phyloP scores from a whole-genome alignment of 2,113 vertebrate species.

The Cottus gobio region DNA sequence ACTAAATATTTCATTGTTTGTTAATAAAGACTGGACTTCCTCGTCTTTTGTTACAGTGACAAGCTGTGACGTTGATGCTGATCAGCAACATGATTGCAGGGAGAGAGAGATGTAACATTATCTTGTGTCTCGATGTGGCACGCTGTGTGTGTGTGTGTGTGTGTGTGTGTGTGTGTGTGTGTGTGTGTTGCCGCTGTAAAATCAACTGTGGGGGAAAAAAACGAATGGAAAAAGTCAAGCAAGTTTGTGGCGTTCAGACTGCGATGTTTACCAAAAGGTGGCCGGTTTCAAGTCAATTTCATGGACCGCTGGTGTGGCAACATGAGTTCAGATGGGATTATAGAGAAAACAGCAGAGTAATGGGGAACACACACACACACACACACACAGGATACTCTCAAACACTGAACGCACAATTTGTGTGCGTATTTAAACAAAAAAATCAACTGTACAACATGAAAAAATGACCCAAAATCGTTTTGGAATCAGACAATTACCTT shows the following conservation, averaged over 20 bases:
- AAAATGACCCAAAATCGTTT: neutral
- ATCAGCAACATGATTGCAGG: slow-evolving; percentile 45
- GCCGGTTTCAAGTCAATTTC: slow-evolving; percentile 72
- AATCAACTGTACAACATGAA: neutral
- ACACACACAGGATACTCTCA: neutral
- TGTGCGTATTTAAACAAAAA: neutral
- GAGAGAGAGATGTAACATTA: slow-evolving; percentile 46
- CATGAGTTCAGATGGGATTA: slow-evolving; percentile 44
- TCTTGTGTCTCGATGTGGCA: slow-evolving; percentile 18
- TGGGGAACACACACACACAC: slow-evolving; percentile 27
- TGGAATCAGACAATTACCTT: neutral
- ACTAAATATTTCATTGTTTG: slow-evolving; percentile 70
- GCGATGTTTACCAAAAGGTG: slow-evolving; percentile 36
- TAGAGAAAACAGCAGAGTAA: slow-evolving; percentile 45
- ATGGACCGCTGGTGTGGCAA: slow-evolving; percentile 67
- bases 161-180: slow-evolving; percentile 34
- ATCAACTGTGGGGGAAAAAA: slow-evolving; percentile 43
- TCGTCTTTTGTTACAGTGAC: slow-evolving; percentile 54
- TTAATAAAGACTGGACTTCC: slow-evolving; percentile 48
- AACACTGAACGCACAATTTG: neutral
- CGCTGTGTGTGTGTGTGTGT: slow-evolving; percentile 29
- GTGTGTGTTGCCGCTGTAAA: slow-evolving; percentile 40
- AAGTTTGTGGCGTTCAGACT: slow-evolving; percentile 46
- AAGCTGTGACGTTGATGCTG: slow-evolving; percentile 40
- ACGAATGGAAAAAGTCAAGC: slow-evolving; percentile 52